Evolutionary conservation across 2,797 vertebrate species (phyloP).

Genomic region (Thripadectes ignobilis): DNA sequence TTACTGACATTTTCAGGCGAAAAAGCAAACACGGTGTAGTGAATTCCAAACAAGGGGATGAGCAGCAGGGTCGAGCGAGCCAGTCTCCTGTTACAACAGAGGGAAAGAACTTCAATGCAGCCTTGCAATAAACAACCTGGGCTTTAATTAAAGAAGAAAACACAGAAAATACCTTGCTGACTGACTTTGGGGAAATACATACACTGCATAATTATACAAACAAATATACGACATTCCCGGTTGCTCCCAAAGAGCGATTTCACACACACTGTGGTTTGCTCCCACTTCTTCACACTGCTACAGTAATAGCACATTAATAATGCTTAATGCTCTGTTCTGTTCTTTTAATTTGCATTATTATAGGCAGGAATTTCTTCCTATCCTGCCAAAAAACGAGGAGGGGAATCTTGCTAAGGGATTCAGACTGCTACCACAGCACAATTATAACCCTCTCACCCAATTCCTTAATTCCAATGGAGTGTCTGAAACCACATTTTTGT

Average conservation of each 20-base stretch:
- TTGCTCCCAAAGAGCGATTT: background rate
- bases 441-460: background rate
- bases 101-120: slow-evolving; percentile 21
- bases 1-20: slow-evolving; percentile 97
- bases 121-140: background rate
- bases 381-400: background rate
- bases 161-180: background rate
- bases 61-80: slow-evolving; percentile 96
- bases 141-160: slow-evolving; percentile 33
- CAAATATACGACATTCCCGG: background rate
- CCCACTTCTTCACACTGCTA: background rate
- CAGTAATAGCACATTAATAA: background rate
- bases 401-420: background rate
- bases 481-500: background rate
- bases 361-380: background rate
- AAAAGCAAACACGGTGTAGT: slow-evolving; percentile 98
- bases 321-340: background rate
- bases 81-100: slow-evolving; percentile 85
- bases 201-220: background rate
- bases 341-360: background rate
- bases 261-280: background rate
- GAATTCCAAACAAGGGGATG: slow-evolving; percentile 96
- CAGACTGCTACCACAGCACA: background rate
- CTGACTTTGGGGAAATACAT: background rate
- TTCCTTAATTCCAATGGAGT: background rate